Base-by-base conservation (phyloP, 2,113 vertebrate species). In the Pyrgilauda ruficollis region DNA sequence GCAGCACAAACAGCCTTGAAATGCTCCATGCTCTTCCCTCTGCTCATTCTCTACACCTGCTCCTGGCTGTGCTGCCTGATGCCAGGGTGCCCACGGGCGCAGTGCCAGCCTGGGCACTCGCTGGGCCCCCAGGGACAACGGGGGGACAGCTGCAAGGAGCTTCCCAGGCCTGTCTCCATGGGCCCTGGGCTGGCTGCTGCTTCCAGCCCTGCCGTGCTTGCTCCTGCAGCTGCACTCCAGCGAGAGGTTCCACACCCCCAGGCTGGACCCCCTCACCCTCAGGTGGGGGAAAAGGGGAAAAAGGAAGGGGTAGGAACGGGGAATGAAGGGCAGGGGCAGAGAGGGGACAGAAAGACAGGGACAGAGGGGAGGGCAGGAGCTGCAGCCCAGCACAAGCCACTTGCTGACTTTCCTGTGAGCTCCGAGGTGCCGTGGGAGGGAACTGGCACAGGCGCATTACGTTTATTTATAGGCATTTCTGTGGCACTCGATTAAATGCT, bases 381-480 rank as follows among this genome's bases (percentile, higher is more conserved):
- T 46, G 73, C 81, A 89, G 81, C 87, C 91, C 61, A 31, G 90
- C 84, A 84, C 44, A 39, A 94, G 77, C 47, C 89, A 20, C 91
- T 92, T 5, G 69, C 31, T 20, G 28, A 28, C 83, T 87, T 74
- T 63, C 89, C 8, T 82, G 93, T 7, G 6, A 89, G 96, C 87
- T 84, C 80, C 2, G 15, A 81, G 89, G 18, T 95, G 91, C 93
- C 61, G 96, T 92, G 68, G 95, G 96, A 96, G 94, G 93, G 91
- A 47, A n/a, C 93, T 91, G 95, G 94, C 94, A 94, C 69, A 82
- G 87, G 93, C 74, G 15, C 39, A 79, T 55, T 89, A 56, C 70
- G 15, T 89, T 94, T 97, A 95, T 96, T 96, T 96, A 95, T 93
- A 95, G 95, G 91, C 89, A 76, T 93, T 96, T 76, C 95, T 91